A percentile compares a stretch with the other conserved stretches of the same genome.
Evolutionary conservation across 2,113 vertebrate genomes (phyloP).

Genomic region (Epinephelus lanceolatus): DNA sequence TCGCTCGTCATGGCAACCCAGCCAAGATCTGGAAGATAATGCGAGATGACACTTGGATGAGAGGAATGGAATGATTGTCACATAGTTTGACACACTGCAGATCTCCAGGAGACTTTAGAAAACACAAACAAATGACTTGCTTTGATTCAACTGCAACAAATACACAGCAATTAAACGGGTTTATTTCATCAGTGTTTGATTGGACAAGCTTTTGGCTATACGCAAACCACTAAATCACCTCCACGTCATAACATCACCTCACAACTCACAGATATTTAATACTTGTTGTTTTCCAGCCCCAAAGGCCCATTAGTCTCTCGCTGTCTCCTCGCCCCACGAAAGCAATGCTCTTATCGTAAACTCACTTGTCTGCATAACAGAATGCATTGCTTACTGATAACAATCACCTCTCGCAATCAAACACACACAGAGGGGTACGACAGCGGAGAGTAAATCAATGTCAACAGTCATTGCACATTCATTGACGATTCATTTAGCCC

Average conservation of each 20-base stretch:
- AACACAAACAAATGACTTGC: not conserved
- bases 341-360: conserved; percentile 41
- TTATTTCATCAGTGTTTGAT: conserved; percentile 19
- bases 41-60: not conserved
- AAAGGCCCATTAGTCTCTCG: conserved; percentile 34
- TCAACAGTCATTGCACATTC: conserved; percentile 67
- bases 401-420: conserved; percentile 44
- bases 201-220: not conserved
- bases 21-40: conserved; percentile 79
- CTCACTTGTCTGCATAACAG: conserved; percentile 39
- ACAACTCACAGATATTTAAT: conserved; percentile 35
- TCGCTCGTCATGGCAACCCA: conserved; percentile 89
- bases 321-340: not conserved
- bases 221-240: conserved; percentile 3
- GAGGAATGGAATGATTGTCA: not conserved
- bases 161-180: not conserved
- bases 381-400: conserved; percentile 47
- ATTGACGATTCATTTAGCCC: conserved; percentile 67
- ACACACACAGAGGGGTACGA: conserved; percentile 23
- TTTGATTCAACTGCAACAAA: conserved; percentile 1
- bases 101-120: not conserved
- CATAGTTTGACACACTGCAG: not conserved
- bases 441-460: conserved; percentile 58
- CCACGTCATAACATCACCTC: conserved; percentile 1
- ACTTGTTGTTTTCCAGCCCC: conserved; percentile 26